Evolutionary conservation across 2,113 vertebrate species (phyloP).

Genomic region (Melozone crissalis): DNA sequence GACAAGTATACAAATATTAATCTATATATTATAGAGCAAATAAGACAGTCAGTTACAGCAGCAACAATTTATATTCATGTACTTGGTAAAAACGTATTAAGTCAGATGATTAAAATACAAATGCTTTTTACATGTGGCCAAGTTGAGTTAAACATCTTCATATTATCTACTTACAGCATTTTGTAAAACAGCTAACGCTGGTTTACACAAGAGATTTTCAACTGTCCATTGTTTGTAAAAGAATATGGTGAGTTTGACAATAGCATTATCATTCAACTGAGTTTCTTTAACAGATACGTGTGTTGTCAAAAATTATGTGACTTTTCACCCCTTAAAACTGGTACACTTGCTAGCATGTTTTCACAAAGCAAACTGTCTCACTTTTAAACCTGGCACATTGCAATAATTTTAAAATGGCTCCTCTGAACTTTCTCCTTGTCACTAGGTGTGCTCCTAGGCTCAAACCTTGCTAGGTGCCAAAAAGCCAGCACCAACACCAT

Average conservation of each 20-base stretch:
- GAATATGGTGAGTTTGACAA: background rate
- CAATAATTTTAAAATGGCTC: background rate
- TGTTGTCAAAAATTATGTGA: background rate
- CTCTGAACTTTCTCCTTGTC: background rate
- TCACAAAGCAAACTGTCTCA: background rate
- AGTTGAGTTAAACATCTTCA: background rate
- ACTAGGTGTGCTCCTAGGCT: background rate
- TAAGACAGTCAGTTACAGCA: background rate
- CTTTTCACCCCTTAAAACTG: background rate
- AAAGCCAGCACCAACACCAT: background rate
- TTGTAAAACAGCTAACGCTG: background rate
- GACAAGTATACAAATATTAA: background rate
- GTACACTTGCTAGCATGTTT: background rate
- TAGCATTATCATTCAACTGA: background rate
- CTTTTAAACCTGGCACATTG: background rate
- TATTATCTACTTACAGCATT: background rate
- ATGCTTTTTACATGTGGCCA: background rate
- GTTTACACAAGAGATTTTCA: background rate
- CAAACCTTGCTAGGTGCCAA: background rate
- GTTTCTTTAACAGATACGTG: background rate
- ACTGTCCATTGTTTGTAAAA: conserved; percentile 13
- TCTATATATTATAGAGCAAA: background rate
- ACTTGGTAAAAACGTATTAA: background rate
- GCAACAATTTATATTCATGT: background rate
- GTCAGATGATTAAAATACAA: background rate